Percentiles rank a stretch among this genome's conserved stretches.
phyloP scores from a whole-genome alignment of 2,797 vertebrate species.

The Sebastes matsubarae region DNA sequence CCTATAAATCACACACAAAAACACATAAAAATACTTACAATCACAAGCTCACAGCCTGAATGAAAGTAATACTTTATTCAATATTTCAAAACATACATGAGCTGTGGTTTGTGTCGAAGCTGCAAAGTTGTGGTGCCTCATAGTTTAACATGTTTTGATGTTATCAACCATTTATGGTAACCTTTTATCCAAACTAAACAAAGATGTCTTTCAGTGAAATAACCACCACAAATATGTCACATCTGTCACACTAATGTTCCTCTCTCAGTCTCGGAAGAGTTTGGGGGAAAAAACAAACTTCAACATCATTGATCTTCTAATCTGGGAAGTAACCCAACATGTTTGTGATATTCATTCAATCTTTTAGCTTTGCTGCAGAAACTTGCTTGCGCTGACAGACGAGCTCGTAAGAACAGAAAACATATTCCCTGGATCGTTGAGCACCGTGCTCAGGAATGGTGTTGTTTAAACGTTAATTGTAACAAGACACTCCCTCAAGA shows the following conservation, averaged over 20 bases:
- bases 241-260: slow-evolving; percentile 51
- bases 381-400: slow-evolving; percentile 63
- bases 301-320: slow-evolving; percentile 63
- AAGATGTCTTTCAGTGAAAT: slow-evolving; percentile 27
- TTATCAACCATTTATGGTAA: slow-evolving; percentile 16
- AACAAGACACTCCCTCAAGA: slow-evolving; percentile 74
- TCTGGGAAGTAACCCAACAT: slow-evolving; percentile 64
- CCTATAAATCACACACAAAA: neutral
- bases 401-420: slow-evolving; percentile 46
- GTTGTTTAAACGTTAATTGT: slow-evolving; percentile 59
- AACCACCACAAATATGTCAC: slow-evolving; percentile 16
- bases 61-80: neutral
- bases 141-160: neutral
- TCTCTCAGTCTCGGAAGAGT: slow-evolving; percentile 12
- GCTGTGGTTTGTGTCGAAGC: neutral
- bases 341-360: slow-evolving; percentile 58
- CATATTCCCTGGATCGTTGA: slow-evolving; percentile 55
- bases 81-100: neutral
- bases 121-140: neutral
- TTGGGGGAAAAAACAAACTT: slow-evolving; percentile 28
- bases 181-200: slow-evolving; percentile 15
- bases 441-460: slow-evolving; percentile 31
- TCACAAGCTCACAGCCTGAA: neutral
- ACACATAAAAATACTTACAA: neutral
- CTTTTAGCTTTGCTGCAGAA: slow-evolving; percentile 48